Conservation (phyloP, 2,113 vertebrate genomes). For the Vireo altiloquus region DNA sequence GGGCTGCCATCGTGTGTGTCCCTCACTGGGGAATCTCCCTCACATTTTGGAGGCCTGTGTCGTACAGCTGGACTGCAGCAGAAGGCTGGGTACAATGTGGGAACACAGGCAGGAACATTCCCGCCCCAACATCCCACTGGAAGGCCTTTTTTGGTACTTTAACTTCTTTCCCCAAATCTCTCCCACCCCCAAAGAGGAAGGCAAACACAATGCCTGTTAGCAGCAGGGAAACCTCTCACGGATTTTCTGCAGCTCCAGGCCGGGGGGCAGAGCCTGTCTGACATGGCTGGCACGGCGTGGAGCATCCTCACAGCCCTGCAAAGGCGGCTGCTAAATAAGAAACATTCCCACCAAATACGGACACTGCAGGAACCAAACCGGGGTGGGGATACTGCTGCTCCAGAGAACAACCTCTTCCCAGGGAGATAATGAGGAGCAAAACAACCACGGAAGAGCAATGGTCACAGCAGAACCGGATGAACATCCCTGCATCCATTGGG, state of each 20-base stretch:
- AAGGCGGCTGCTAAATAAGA: conserved; percentile 41
- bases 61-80: neutral
- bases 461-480: neutral
- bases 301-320: conserved; percentile 7
- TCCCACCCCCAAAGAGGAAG: conserved; percentile 25
- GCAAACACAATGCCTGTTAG: conserved; percentile 27
- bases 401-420: conserved; percentile 47
- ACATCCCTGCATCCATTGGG: neutral
- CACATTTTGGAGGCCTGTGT: neutral
- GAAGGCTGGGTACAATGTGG: neutral
- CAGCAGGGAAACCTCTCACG: conserved; percentile 54
- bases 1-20: neutral
- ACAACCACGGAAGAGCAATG: conserved; percentile 7
- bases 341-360: conserved; percentile 10
- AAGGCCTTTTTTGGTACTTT: neutral
- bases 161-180: neutral
- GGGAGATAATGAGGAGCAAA: conserved; percentile 56
- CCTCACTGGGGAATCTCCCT: neutral
- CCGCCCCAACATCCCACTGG: neutral
- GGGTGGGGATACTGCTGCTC: conserved; percentile 1
- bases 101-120: neutral
- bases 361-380: conserved; percentile 2
- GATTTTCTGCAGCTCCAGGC: conserved; percentile 54
- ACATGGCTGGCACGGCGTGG: neutral
- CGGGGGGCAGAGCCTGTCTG: neutral